These are phyloP conservation scores for Pentalonia nigronervosa DNA, from an alignment of 1,140 invertebrate genomes.

Conservation along the genomic window DNA sequence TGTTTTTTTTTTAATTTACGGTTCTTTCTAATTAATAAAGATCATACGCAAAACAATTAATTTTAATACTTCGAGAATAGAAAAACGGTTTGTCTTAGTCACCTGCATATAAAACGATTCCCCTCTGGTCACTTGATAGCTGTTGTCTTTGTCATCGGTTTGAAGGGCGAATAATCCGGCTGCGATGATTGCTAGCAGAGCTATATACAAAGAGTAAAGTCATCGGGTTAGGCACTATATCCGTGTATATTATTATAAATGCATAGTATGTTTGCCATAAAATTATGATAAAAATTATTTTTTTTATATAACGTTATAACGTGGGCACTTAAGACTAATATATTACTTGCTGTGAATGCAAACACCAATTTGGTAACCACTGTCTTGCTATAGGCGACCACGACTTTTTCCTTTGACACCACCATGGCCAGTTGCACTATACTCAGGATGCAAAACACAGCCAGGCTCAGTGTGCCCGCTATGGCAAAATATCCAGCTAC, in stretches of 20 bases:
- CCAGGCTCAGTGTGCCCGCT: conserved; percentile 74
- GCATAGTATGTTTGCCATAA: neutral
- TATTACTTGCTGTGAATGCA: conserved; percentile 76
- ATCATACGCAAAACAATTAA: neutral
- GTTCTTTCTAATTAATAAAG: neutral
- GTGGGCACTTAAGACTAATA: neutral
- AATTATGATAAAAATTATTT: neutral
- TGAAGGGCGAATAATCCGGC: conserved; percentile 82
- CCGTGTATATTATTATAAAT: neutral
- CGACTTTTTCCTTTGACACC: conserved; percentile 79
- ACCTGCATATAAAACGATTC: conserved; percentile 88
- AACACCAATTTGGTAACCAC: conserved; percentile 80
- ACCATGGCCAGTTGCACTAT: conserved; percentile 85
- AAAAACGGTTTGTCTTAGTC: conserved; percentile 61
- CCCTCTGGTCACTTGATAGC: conserved; percentile 76
- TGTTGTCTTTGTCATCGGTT: conserved; percentile 76
- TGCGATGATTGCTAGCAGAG: conserved; percentile 77
- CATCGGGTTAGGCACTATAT: neutral
- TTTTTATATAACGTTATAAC: too few relatives aligned
- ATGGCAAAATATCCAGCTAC: conserved; percentile 79
- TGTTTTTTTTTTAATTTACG: neutral
- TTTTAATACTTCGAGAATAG: neutral
- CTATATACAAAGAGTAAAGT: conserved; percentile 65
- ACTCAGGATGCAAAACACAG: conserved; percentile 77
- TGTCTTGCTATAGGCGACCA: conserved; percentile 76